A percentile compares a stretch with the other conserved stretches of the same genome.
Conservation (phyloP, 1,140 invertebrate genomes). For the Drosophila nigromelanica region DNA sequence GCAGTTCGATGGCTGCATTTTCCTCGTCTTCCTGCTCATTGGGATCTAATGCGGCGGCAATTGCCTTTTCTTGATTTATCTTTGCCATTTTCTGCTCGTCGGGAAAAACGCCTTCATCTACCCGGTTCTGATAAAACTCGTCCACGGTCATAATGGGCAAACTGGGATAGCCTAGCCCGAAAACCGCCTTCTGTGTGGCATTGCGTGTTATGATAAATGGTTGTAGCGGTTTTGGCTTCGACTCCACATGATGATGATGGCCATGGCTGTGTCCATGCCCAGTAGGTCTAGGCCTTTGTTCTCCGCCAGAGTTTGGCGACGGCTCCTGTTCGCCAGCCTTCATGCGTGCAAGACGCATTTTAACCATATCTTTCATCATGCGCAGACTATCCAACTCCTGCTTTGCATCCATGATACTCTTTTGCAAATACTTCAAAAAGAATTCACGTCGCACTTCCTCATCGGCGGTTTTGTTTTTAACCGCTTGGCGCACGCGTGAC, state of each 20-base stretch:
- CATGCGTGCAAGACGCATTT: slow-evolving; percentile 85
- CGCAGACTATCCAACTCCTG: slow-evolving; percentile 91
- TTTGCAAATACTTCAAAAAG: slow-evolving; percentile 91
- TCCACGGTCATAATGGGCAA: slow-evolving; percentile 96
- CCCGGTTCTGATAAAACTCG: slow-evolving; percentile 97
- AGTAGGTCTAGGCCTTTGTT: not conserved
- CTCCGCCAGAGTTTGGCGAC: not conserved
- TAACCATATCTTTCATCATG: slow-evolving; percentile 89
- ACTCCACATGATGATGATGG: slow-evolving; percentile 36
- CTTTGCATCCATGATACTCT: slow-evolving; percentile 89
- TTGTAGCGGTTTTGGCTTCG: slow-evolving; percentile 87
- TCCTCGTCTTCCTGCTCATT: slow-evolving; percentile 87
- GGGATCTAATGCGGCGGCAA: slow-evolving; percentile 85
- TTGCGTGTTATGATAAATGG: slow-evolving; percentile 97
- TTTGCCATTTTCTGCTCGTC: slow-evolving; percentile 75
- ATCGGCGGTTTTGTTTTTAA: slow-evolving; percentile 88
- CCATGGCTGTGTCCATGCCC: slow-evolving; percentile 43
- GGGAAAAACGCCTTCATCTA: slow-evolving; percentile 90
- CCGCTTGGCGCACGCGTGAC: slow-evolving; percentile 86
- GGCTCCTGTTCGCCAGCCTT: slow-evolving; percentile 23
- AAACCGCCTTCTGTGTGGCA: slow-evolving; percentile 95
- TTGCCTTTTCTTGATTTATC: slow-evolving; percentile 73
- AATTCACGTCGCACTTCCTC: slow-evolving; percentile 93
- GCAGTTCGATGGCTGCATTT: slow-evolving; percentile 86
- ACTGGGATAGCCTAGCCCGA: slow-evolving; percentile 97